phyloP scores from a whole-genome alignment of 2,888 invertebrate species.

The Watsonalla binaria region DNA sequence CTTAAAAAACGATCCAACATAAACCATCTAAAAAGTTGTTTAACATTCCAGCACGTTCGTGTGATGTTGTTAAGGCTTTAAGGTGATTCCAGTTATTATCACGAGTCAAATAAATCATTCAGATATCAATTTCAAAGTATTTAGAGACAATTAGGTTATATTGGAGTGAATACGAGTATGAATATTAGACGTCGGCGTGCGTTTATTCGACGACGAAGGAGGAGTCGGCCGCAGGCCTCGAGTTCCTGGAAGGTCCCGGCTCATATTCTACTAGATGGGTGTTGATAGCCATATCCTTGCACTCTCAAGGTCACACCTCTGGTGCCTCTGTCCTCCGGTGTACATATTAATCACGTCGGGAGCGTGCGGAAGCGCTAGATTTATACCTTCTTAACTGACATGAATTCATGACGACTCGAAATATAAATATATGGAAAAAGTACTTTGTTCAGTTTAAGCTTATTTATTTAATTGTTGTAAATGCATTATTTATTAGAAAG shows the following conservation, averaged over 20 bases:
- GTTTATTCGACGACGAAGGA: constrained; percentile 13
- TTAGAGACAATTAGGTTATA: neutral
- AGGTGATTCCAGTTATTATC: too few species aligned
- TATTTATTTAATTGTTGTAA: too few species aligned
- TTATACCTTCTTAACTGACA: constrained; percentile 18
- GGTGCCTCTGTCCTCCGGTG: constrained; percentile 8
- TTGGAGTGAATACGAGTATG: neutral
- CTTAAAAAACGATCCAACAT: too few species aligned
- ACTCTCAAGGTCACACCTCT: constrained; percentile 40
- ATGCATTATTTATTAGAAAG: too few species aligned
- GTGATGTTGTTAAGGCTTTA: too few species aligned
- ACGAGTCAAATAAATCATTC: neutral
- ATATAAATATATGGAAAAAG: too few species aligned
- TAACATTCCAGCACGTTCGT: too few species aligned
- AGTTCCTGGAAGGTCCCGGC: constrained; percentile 63
- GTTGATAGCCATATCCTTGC: constrained; percentile 39
- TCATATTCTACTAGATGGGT: constrained; percentile 53
- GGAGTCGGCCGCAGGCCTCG: constrained; percentile 22
- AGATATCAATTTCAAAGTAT: neutral
- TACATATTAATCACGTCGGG: constrained; percentile 22
- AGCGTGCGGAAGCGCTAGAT: constrained; percentile 29
- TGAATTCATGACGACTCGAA: constrained; percentile 15
- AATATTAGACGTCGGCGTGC: constrained; percentile 1
- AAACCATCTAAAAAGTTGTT: too few species aligned
- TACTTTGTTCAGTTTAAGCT: too few species aligned